Evolutionary conservation across 2,113 vertebrate genomes (phyloP), one percentile per base, ranked within the genome.

Genomic region (Pheucticus melanocephalus): DNA sequence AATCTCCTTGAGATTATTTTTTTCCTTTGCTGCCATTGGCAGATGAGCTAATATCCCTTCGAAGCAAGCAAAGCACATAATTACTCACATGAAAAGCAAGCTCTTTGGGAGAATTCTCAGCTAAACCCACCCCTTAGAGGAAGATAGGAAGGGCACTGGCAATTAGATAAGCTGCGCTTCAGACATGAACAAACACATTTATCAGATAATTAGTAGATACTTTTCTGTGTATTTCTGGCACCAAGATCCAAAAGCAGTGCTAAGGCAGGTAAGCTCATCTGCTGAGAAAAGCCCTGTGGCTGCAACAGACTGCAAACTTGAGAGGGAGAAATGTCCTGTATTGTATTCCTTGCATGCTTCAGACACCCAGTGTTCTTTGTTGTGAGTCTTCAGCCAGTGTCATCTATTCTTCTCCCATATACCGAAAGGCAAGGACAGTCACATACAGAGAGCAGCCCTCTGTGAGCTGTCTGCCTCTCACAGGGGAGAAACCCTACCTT

Each of bases 161-260:
- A 98, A 98, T 99, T 98, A 99, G 98, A 98, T 97, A 97, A 98
- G 97, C 98, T 96, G 95, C 96, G 98, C 97, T 98, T 97, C 97
- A 97, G 96, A 98, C 98, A 97, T 97, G 98, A 99, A 98, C 98
- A 97, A 98, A 98, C 98, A 98, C 93, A 98, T 98, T 99, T 98
- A 98, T 98, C 88, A 98, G 98, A 98, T 99, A 98, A 99, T 99
- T 99, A 99, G 98, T 92, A 97, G 98, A 98, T 98, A 90, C 97
- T 98, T 99, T 98, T 97, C 94, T 97, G 98, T 97, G 98, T 98
- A 98, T 98, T 98, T 98, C 96, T 99, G 98, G 98, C 98, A 97
- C 93, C 81, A 95, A 96, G 88, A 86, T 94, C 86, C 96, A 97
- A 98, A 98, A 97, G 63, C 94, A 87, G 79, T 91, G 92, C 96